Base-by-base conservation (phyloP, 2,797 vertebrate species). In the Merluccius polli region DNA sequence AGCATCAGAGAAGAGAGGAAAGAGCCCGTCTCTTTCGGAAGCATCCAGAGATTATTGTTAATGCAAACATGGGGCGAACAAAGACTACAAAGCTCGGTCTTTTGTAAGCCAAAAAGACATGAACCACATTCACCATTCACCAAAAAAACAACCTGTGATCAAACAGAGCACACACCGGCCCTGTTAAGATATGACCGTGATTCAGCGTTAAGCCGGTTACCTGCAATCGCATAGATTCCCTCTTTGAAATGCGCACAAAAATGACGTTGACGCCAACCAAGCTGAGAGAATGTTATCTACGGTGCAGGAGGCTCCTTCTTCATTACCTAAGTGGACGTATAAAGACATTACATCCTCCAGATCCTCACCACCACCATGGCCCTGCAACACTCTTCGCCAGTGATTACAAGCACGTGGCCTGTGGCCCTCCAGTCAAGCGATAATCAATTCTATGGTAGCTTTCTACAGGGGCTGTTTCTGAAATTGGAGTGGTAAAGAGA, bases 371-470 rank as follows among this genome's bases (percentile, higher is more conserved):
- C 69, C 82, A 72, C 77, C 5, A 73, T 36, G 31, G 72, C 67
- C 67, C 80, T 77, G 63, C 31, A 81, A 85, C 80, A 85, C 85
- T 85, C 83, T 80, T 74, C 78, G 74, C 84, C 80, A 81, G 68
- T 82, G 76, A 85, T 80, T 85, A 74, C 78, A 82, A 89, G 82
- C 71, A 78, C 80, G 79, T 71, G 78, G 79, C 75, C 81, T 71
- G 69, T 74, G 76, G 78, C 77, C 65, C 71, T 65, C 36, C 78
- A 75, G 81, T 79, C 75, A 88, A 85, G 75, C 82, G 80, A 83
- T 87, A 83, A 89, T 89, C 82, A 86, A 80, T 88, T 87, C 79
- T 81, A 59, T 69, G 48, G 68, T 38, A 71, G 4, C 30, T 63
- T 65, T 80, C 71, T 41, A 0, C 76, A 65, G 13, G 41, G 72